phyloP scores from a whole-genome alignment of 2,888 invertebrate species.

The Cephonodes hylas region DNA sequence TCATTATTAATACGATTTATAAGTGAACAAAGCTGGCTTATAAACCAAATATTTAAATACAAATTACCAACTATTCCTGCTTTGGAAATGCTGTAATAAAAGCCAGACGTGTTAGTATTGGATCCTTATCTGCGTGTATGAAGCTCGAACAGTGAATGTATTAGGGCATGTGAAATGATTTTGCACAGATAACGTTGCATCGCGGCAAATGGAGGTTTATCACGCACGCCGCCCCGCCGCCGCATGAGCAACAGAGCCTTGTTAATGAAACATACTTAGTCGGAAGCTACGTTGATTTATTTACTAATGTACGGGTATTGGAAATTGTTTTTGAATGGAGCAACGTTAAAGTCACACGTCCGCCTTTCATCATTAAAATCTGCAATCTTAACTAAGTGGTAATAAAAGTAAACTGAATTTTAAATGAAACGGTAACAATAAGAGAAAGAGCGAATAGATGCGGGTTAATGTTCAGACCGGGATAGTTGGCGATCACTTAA shows the following conservation, averaged over 20 bases:
- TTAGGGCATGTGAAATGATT: constrained; percentile 3
- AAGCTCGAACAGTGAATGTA: constrained; percentile 1
- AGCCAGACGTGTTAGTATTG: not conserved
- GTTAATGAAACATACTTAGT: not conserved
- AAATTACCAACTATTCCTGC: not conserved
- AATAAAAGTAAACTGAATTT: too few relatives aligned
- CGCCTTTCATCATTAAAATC: too few relatives aligned
- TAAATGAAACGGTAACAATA: too few relatives aligned
- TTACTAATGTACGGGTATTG: not conserved
- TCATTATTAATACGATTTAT: too few relatives aligned
- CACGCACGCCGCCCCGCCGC: not conserved
- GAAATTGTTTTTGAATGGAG: not conserved
- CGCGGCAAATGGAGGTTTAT: not conserved
- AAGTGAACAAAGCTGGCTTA: too few relatives aligned
- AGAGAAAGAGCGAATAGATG: too few relatives aligned
- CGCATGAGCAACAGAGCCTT: not conserved
- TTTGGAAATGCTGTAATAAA: not conserved
- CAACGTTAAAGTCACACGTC: too few relatives aligned
- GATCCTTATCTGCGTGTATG: not conserved
- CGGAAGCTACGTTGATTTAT: not conserved
- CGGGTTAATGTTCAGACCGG: too few relatives aligned
- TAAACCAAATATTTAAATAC: too few relatives aligned
- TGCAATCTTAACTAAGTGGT: too few relatives aligned
- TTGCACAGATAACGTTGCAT: not conserved
- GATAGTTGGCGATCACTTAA: too few relatives aligned